Base-by-base conservation (phyloP, 2,888 invertebrate species). In the Cosmorhoe ocellata region DNA sequence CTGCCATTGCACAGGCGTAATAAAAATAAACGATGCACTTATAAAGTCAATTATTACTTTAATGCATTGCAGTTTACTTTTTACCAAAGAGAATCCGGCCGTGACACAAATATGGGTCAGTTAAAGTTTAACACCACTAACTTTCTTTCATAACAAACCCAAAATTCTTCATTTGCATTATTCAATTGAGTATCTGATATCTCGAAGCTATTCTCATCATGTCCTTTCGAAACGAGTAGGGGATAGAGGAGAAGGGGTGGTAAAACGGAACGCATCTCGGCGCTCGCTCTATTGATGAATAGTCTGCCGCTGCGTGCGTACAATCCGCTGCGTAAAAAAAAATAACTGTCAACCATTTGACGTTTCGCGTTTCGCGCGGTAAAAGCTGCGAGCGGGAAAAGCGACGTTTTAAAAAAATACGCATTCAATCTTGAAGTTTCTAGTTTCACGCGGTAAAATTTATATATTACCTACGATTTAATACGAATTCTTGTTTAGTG, bases 141-240 rank as follows among this genome's bases (percentile, higher is more conserved):
- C 52, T 55, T 56, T 59, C 47, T 50, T 59, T 46, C 62, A 48
- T 62, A 39, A 60, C 54, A 64, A 61, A 68, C 66, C 61, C 57
- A 64, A 63, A 72, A 72, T 66, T 54, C 52, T 66, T 54, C 52
- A 58, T 68, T 70, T 74, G 82, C 79, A 84, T 84, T 66, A 71
- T 71, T 76, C 82, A 81, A 79, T 69, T 71, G 41, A 51, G 28
- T 56, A 54, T 52, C 58, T 50, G n/a, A n/a, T 48, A 50, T 51
- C 58, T 50, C 50, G 55, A 56, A 56, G 55, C 47, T 42, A 31
- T 53, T 54, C 76, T 74, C 77, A 74, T 79, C 79, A 60, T 70
- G 78, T 87, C 88, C 88, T 90, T 89, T 88, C 88, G 82, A 87
- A 89, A 89, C 68, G 66, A 83, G 86, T 75, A 81, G 84, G 84